phyloP scores from a whole-genome alignment of 2,113 vertebrate species.

The Bujurquina vittata region DNA sequence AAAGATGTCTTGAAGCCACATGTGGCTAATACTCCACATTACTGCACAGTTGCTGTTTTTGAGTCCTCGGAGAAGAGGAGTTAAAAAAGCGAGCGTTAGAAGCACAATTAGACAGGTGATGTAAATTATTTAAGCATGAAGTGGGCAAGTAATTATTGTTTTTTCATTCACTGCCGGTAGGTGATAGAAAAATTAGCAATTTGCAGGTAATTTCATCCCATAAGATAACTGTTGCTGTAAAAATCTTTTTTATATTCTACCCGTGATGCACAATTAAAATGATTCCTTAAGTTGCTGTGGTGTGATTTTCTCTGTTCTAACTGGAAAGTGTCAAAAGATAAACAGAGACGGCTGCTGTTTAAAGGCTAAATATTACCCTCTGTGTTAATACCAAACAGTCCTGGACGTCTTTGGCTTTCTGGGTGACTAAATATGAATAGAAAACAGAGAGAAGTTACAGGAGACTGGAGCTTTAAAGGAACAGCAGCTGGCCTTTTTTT shows the following conservation, averaged over 20 bases:
- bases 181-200: background rate
- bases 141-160: conserved; percentile 23
- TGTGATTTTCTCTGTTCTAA: background rate
- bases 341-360: background rate
- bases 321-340: background rate
- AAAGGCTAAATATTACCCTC: conserved; percentile 10
- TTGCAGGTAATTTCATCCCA: background rate
- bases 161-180: background rate
- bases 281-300: background rate
- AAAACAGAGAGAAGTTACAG: conserved; percentile 2
- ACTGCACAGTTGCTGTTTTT: conserved; percentile 61
- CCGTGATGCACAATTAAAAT: background rate
- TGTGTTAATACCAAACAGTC: conserved; percentile 12
- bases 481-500: background rate
- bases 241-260: background rate
- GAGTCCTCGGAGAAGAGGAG: conserved; percentile 53
- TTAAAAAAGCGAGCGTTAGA: conserved; percentile 36
- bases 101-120: conserved; percentile 70
- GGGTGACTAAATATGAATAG: conserved; percentile 12
- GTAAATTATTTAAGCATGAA: conserved; percentile 70
- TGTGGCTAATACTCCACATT: conserved; percentile 43
- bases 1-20: conserved; percentile 34
- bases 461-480: background rate
- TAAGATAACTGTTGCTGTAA: background rate
- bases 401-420: conserved; percentile 20